A percentile compares a stretch with the other conserved stretches of the same genome.
These are phyloP conservation scores for Euplexia lucipara DNA, from an alignment of 2,888 invertebrate species.

Conservation along the genomic window DNA sequence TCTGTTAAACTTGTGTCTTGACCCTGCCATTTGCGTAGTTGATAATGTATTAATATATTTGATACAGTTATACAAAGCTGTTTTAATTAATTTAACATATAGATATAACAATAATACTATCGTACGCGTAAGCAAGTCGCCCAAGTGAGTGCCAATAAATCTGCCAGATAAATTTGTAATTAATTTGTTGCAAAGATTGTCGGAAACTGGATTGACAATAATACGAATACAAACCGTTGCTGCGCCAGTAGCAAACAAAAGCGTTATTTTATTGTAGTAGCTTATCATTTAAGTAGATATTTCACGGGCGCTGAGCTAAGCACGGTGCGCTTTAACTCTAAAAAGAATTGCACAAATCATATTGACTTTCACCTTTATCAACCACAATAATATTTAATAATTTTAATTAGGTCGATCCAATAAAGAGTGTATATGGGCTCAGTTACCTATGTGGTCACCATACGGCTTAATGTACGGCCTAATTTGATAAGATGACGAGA, in stretches of 20 bases:
- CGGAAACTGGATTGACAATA: conserved; percentile 1
- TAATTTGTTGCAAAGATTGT: conserved; percentile 26
- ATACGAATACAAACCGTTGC: neutral
- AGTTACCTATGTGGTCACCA: neutral
- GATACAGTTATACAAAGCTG: conserved; percentile 57
- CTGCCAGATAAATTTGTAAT: conserved; percentile 29
- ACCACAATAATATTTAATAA: too few relatives aligned
- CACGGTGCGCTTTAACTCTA: neutral
- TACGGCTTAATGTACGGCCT: neutral
- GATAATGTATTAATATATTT: conserved; percentile 73
- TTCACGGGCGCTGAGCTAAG: too few relatives aligned
- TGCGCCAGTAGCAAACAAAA: neutral
- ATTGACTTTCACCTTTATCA: too few relatives aligned
- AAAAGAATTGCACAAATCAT: too few relatives aligned
- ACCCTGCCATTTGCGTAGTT: conserved; percentile 74
- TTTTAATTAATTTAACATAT: conserved; percentile 76
- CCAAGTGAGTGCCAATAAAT: conserved; percentile 46
- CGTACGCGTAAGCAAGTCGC: conserved; percentile 49
- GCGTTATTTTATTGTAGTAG: conserved; percentile 3
- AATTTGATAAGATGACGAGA: neutral
- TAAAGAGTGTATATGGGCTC: neutral
- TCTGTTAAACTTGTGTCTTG: conserved; percentile 82
- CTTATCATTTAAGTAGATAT: neutral
- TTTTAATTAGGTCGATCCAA: too few relatives aligned
- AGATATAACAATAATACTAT: conserved; percentile 64